Percentiles rank a stretch among this genome's conserved stretches.
Evolutionary conservation across 2,888 invertebrate genomes (phyloP).

Genomic region (Epirrhoe alternata): DNA sequence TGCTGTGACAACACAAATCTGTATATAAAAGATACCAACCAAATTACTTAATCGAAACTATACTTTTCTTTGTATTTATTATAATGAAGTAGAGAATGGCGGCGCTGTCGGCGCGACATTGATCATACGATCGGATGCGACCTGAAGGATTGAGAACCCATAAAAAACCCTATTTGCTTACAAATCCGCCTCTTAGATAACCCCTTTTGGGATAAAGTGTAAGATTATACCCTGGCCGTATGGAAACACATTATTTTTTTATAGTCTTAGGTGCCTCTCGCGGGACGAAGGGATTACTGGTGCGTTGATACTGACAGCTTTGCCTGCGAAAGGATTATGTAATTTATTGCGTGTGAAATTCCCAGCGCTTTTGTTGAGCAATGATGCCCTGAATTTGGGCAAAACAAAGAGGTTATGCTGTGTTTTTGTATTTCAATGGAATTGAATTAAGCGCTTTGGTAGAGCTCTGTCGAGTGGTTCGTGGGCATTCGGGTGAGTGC

Average conservation of each 20-base stretch:
- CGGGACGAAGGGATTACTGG: constrained; percentile 25
- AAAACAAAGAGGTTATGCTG: constrained; percentile 9
- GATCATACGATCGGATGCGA: constrained; percentile 24
- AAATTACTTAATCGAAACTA: neutral
- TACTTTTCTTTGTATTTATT: neutral
- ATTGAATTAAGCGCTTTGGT: constrained; percentile 4
- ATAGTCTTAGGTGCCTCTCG: constrained; percentile 34
- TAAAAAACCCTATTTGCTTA: constrained; percentile 43
- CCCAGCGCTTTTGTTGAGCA: constrained; percentile 11
- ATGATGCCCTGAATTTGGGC: constrained; percentile 6
- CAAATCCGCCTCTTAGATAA: constrained; percentile 41
- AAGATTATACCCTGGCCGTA: constrained; percentile 32
- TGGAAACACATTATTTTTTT: constrained; percentile 37
- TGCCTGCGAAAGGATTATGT: constrained; percentile 27
- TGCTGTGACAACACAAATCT: too few species aligned
- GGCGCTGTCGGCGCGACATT: neutral
- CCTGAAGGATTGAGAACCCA: constrained; percentile 28
- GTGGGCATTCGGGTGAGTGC: neutral
- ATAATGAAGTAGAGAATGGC: neutral
- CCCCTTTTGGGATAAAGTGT: constrained; percentile 39
- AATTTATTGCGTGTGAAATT: constrained; percentile 32
- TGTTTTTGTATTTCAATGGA: constrained; percentile 8
- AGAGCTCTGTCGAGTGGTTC: constrained; percentile 6
- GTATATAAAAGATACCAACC: too few species aligned
- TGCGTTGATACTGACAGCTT: constrained; percentile 18